Evolutionary conservation across 2,888 invertebrate genomes (phyloP).

Genomic region (Drosophila anomelani): DNA sequence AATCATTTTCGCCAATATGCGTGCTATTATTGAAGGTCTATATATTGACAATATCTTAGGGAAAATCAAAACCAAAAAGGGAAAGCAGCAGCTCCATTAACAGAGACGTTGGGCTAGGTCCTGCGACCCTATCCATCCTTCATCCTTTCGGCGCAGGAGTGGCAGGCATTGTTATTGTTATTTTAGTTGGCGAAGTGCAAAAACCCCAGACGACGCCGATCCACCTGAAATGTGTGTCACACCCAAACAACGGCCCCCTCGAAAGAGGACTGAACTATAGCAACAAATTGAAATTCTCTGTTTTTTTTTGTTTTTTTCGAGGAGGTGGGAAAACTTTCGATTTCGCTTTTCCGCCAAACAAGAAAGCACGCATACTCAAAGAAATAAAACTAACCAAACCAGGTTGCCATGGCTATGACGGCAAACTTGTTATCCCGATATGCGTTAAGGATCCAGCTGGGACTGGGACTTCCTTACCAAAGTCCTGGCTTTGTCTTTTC

Average conservation of each 20-base stretch:
- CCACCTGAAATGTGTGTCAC: conserved; percentile 68
- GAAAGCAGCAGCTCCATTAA: conserved; percentile 33
- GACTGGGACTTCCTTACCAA: conserved; percentile 22
- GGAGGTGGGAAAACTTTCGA: conserved; percentile 40
- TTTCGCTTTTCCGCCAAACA: conserved; percentile 29
- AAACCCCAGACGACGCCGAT: conserved; percentile 44
- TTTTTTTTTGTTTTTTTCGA: background rate
- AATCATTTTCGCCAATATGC: conserved; percentile 46
- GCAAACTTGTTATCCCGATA: conserved; percentile 70
- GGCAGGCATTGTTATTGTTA: conserved; percentile 36
- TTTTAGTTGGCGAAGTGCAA: conserved; percentile 46
- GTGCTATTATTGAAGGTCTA: conserved; percentile 54
- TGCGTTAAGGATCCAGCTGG: conserved; percentile 33
- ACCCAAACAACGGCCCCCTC: conserved; percentile 52
- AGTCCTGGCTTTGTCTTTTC: conserved; percentile 17
- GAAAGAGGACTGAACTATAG: conserved; percentile 31
- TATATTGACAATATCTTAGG: conserved; percentile 27
- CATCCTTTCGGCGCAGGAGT: conserved; percentile 28
- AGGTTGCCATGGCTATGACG: conserved; percentile 65
- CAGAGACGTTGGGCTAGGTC: conserved; percentile 54
- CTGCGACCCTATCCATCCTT: conserved; percentile 9
- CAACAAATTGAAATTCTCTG: conserved; percentile 31
- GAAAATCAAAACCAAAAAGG: conserved; percentile 36
- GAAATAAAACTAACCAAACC: background rate
- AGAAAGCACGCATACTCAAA: conserved; percentile 57